Percentiles rank a stretch among this genome's conserved stretches.
These are phyloP conservation scores for Disparrhopalites patrizii DNA, from an alignment of 2,888 invertebrate species.

Conservation along the genomic window DNA sequence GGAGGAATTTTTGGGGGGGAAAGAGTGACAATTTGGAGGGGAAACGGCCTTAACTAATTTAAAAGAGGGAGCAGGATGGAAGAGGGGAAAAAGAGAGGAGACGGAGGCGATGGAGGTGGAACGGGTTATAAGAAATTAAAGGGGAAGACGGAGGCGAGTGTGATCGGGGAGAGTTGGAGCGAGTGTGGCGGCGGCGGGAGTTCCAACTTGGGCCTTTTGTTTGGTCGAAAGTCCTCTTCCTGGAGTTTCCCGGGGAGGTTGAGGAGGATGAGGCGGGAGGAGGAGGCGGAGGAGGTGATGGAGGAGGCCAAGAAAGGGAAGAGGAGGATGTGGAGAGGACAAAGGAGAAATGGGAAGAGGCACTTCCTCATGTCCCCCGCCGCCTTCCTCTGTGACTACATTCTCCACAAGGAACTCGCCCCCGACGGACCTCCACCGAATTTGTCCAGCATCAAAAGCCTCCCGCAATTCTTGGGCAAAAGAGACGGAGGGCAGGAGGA, in stretches of 20 bases:
- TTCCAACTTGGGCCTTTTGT: neutral
- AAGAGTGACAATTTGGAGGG: too few relatives aligned
- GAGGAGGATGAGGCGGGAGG: neutral
- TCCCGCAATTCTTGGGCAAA: too few relatives aligned
- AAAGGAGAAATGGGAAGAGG: neutral
- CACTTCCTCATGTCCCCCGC: neutral
- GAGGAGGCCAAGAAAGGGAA: neutral
- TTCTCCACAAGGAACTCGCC: neutral
- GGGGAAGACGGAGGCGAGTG: neutral
- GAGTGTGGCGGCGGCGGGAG: neutral
- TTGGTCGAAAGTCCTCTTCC: constrained; percentile 3
- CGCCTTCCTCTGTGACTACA: constrained; percentile 1
- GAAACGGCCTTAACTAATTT: too few relatives aligned
- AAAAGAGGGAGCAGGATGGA: too few relatives aligned
- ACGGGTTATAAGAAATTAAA: neutral
- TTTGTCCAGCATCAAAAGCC: too few relatives aligned
- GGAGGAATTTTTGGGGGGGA: too few relatives aligned
- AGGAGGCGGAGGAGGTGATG: too few relatives aligned
- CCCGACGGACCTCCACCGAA: too few relatives aligned
- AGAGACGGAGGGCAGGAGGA: neutral
- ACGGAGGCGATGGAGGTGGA: too few relatives aligned
- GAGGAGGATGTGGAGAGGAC: neutral
- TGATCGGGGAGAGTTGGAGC: too few relatives aligned
- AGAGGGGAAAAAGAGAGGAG: too few relatives aligned
- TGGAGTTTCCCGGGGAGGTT: neutral